Percentiles rank a stretch among this genome's conserved stretches.
Conservation (phyloP, 2,797 vertebrate species). For the Balearica regulorum region DNA sequence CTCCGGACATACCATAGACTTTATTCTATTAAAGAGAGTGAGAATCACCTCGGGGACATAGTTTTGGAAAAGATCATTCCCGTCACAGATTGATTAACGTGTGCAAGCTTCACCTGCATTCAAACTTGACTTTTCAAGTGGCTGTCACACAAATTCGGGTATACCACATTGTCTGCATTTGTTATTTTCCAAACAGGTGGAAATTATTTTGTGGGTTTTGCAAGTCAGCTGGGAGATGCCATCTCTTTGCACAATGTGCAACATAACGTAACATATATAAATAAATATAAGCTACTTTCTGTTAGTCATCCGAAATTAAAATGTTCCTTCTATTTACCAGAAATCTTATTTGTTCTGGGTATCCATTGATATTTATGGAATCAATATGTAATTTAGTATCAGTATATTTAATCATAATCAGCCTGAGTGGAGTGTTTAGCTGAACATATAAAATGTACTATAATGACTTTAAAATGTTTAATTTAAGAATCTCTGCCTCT, state of each 20-base stretch:
- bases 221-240: not conserved
- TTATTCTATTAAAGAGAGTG: not conserved
- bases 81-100: not conserved
- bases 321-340: slow-evolving; percentile 38
- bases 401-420: slow-evolving; percentile 75
- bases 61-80: not conserved
- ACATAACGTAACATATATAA: not conserved
- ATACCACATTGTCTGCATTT: not conserved
- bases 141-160: not conserved
- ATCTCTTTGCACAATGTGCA: not conserved
- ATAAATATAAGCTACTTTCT: not conserved
- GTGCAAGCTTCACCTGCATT: not conserved
- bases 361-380: slow-evolving; percentile 69
- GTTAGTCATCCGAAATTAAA: slow-evolving; percentile 62
- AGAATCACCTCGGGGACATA: not conserved
- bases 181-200: not conserved
- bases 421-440: slow-evolving; percentile 56
- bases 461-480: slow-evolving; percentile 79
- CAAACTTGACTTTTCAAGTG: not conserved
- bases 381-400: slow-evolving; percentile 74
- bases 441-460: slow-evolving; percentile 70
- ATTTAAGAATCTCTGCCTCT: slow-evolving; percentile 73
- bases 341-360: slow-evolving; percentile 55
- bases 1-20: not conserved
- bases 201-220: slow-evolving; percentile 1